Conservation (phyloP, 1,140 invertebrate genomes). For the Phenacoccus solenopsis region DNA sequence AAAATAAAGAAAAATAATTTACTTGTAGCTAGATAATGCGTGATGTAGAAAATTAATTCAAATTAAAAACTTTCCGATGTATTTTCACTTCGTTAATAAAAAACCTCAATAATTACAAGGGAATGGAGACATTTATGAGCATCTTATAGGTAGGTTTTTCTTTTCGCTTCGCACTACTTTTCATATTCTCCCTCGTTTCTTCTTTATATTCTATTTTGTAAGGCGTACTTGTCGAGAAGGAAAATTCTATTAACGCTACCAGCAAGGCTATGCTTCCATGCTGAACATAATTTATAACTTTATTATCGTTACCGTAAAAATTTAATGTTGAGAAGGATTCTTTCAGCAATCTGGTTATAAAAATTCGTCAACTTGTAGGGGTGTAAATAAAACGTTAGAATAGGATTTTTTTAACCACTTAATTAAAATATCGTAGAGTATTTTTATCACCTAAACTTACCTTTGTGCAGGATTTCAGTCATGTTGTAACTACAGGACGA, state of each 20-base stretch:
- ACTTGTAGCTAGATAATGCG: too few species aligned
- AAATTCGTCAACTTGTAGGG: too few species aligned
- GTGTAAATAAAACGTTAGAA: too few species aligned
- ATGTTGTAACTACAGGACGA: too few species aligned
- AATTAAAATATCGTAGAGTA: too few species aligned
- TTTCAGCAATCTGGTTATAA: not conserved
- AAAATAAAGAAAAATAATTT: too few species aligned
- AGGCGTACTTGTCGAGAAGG: not conserved
- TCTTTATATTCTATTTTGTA: not conserved
- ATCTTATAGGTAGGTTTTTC: slow-evolving; percentile 2
- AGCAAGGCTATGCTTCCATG: not conserved
- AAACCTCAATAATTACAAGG: not conserved
- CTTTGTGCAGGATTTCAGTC: too few species aligned
- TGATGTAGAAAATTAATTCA: too few species aligned
- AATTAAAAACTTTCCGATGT: too few species aligned
- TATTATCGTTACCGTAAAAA: not conserved
- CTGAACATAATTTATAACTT: not conserved
- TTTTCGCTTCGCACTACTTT: not conserved
- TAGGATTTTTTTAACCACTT: too few species aligned
- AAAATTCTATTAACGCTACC: slow-evolving; percentile 1
- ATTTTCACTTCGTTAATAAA: too few species aligned
- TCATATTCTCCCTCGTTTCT: not conserved
- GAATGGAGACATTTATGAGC: not conserved
- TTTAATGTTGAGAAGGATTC: not conserved
- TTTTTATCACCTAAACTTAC: too few species aligned